Percentiles rank a stretch among this genome's conserved stretches.
These are phyloP conservation scores for Elephas maximus DNA, from an alignment of 2,113 vertebrate genomes.

Conservation along the genomic window DNA sequence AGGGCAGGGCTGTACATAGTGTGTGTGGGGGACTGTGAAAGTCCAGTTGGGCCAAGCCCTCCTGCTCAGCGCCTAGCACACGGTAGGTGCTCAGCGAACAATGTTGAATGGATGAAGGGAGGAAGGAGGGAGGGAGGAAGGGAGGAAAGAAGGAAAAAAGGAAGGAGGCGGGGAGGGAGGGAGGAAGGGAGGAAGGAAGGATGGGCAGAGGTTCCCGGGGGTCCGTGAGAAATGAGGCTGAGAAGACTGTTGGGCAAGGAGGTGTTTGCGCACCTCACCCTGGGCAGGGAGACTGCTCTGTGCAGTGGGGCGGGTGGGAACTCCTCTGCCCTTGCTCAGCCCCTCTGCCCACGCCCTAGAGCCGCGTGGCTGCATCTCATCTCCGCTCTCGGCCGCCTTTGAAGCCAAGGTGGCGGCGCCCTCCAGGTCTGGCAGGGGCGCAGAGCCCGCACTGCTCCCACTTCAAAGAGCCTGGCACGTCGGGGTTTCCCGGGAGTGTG, in stretches of 20 bases:
- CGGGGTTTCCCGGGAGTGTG: constrained; percentile 68
- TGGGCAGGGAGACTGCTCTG: accelerated
- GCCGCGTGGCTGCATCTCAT: background rate
- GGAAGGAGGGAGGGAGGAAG: no score
- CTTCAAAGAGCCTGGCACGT: constrained; percentile 77
- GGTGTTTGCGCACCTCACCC: accelerated
- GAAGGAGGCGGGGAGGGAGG: accelerated
- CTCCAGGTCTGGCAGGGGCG: constrained; percentile 65
- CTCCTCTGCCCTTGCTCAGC: background rate
- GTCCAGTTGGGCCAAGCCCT: accelerated
- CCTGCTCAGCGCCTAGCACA: background rate
- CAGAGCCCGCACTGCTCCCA: background rate
- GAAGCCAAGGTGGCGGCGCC: constrained; percentile 60
- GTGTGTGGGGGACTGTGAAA: no score
- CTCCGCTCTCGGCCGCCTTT: constrained; percentile 69
- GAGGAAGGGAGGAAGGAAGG: no score
- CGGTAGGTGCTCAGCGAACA: no score
- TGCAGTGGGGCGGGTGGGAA: background rate
- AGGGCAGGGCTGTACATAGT: background rate
- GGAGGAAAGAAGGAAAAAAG: no score
- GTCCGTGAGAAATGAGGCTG: background rate
- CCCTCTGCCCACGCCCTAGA: background rate
- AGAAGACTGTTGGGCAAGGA: accelerated
- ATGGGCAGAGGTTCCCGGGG: no score
- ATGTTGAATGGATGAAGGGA: background rate